Conservation (phyloP, 2,888 invertebrate species). For the Didymodactylos carnosus region DNA sequence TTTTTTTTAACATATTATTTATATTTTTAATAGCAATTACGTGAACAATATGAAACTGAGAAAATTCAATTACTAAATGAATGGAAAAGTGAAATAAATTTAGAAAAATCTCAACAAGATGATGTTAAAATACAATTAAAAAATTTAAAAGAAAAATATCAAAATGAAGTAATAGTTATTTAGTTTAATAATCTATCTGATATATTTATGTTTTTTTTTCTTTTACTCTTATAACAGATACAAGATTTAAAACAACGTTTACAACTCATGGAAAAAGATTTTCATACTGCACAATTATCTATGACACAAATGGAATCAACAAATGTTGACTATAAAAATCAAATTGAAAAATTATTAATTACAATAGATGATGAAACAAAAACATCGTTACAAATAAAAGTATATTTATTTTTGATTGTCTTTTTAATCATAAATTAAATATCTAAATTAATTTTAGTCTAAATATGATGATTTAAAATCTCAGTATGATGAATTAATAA, state of each 20-base stretch:
- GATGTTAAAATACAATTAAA: neutral
- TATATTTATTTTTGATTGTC: neutral
- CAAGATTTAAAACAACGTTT: neutral
- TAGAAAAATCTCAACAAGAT: neutral
- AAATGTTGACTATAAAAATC: neutral
- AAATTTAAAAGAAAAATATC: neutral
- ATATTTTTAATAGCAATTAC: neutral
- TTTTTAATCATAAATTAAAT: neutral
- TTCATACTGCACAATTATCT: neutral
- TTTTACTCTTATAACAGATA: neutral
- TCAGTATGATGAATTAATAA: neutral
- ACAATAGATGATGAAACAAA: neutral
- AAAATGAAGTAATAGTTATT: neutral
- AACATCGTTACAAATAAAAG: neutral
- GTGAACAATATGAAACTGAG: neutral
- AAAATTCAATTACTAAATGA: neutral
- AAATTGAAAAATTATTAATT: neutral
- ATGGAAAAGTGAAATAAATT: neutral
- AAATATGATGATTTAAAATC: neutral
- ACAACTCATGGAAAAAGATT: neutral
- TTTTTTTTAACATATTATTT: neutral
- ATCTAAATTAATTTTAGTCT: neutral
- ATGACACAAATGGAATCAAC: neutral
- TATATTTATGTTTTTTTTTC: too few relatives aligned
- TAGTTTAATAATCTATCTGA: neutral